Conservation (phyloP, 2,797 vertebrate genomes). For the Sebastes jordani region DNA sequence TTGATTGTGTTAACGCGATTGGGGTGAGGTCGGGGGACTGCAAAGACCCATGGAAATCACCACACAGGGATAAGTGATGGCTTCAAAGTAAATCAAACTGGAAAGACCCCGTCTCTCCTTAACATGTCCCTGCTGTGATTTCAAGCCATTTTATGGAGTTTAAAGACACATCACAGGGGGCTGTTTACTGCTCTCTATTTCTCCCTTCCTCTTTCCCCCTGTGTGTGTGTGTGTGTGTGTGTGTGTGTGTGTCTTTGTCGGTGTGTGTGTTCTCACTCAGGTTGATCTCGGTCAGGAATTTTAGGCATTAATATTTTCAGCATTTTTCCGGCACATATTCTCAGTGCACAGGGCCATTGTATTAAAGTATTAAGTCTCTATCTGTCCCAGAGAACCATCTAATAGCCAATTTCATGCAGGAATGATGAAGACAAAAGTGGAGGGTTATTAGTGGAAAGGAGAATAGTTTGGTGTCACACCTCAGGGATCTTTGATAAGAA, state of each 20-base stretch:
- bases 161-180: slow-evolving; percentile 59
- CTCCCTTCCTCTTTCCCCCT: neutral
- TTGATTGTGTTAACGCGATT: slow-evolving; percentile 66
- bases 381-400: slow-evolving; percentile 69
- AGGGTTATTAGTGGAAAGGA: slow-evolving; percentile 74
- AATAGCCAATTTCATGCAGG: slow-evolving; percentile 84
- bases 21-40: slow-evolving; percentile 53
- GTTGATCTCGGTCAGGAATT: slow-evolving; percentile 3
- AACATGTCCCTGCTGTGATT: slow-evolving; percentile 60
- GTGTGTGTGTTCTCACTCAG: neutral
- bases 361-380: slow-evolving; percentile 58
- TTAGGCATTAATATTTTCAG: slow-evolving; percentile 31
- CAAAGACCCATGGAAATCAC: slow-evolving; percentile 65
- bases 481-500: slow-evolving; percentile 71
- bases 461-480: slow-evolving; percentile 73
- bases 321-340: slow-evolving; percentile 49
- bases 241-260: neutral
- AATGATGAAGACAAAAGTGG: slow-evolving; percentile 76
- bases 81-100: slow-evolving; percentile 70
- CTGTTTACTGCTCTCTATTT: slow-evolving; percentile 25
- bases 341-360: slow-evolving; percentile 33
- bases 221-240: neutral
- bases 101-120: slow-evolving; percentile 50
- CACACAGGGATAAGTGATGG: slow-evolving; percentile 61
- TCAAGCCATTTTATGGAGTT: slow-evolving; percentile 57